phyloP scores from a whole-genome alignment of 2,797 vertebrate genomes.

The Hippopotamyrus pictus region DNA sequence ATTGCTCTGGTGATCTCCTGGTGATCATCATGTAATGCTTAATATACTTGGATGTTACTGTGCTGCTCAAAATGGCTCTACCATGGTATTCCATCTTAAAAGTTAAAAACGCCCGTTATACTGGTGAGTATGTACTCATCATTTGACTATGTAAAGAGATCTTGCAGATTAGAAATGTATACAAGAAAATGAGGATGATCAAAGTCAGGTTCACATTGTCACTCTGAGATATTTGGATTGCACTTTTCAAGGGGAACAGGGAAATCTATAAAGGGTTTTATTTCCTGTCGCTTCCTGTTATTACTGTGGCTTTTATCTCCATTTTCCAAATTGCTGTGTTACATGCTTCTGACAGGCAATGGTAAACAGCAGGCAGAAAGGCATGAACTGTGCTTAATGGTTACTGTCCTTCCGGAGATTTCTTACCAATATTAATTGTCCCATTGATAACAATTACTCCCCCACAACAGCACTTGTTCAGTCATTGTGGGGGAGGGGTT shows the following conservation, averaged over 20 bases:
- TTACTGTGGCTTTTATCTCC: slow-evolving; percentile 58
- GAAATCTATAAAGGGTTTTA: slow-evolving; percentile 64
- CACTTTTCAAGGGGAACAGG: slow-evolving; percentile 51
- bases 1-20: not conserved
- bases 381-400: slow-evolving; percentile 38
- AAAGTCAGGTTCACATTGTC: slow-evolving; percentile 1
- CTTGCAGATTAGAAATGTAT: not conserved
- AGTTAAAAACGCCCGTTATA: not conserved
- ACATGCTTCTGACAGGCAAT: slow-evolving; percentile 41
- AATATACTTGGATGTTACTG: not conserved
- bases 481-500: not conserved
- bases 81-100: not conserved
- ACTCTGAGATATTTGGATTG: slow-evolving; percentile 44
- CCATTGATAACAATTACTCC: slow-evolving; percentile 50
- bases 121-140: not conserved
- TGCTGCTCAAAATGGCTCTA: not conserved
- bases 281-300: slow-evolving; percentile 52
- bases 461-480: slow-evolving; percentile 38
- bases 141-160: not conserved
- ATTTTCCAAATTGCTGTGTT: slow-evolving; percentile 54
- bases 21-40: not conserved
- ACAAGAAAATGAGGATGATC: slow-evolving; percentile 9
- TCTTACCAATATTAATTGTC: slow-evolving; percentile 61
- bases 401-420: slow-evolving; percentile 47
- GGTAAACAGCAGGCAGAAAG: slow-evolving; percentile 39